Evolutionary conservation across 2,888 invertebrate genomes (phyloP), one percentile per base, ranked within the genome.

Genomic region (Autographa gamma): DNA sequence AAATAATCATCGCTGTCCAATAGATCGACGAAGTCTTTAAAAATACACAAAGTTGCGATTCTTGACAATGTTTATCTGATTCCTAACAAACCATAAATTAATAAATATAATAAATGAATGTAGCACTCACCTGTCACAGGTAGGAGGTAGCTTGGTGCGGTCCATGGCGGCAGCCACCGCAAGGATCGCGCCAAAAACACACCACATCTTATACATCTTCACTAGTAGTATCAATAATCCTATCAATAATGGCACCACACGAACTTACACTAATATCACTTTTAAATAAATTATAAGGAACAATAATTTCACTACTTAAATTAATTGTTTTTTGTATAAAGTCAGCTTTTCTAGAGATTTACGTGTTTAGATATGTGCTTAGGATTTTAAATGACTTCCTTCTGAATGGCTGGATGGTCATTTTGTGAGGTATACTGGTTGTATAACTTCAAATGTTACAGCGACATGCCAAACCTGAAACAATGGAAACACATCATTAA

Each of bases 111-210:
- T 48, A n/a, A n/a, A 48, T 48, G 6, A 16, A 48, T n/a, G 7
- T 25, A 59, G 18, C 63, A 89, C 95, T 96, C 85, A 96, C 96
- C 96, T 96, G 88, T 91, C 91, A 90, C 96, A 96, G 62, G 96
- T 94, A 19, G 96, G 96, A 65, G 96, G 96, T 75, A 96, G 86
- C 38, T 88, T 88, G 73, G 89, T 93, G 85, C 95, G 88, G 80
- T 96, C 95, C 11, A 93, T 91, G 4, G 85, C 89, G 69, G 89
- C 92, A 65, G 85, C 88, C 65, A 86, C 90, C 77, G 88, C 84
- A 76, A 93, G 68, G 74, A 92, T 76, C 66, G 91, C 81, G 73
- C 82, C 80, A 62, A 90, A 52, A n/a, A 91, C 86, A 85, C 86
- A 90, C 92, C 86, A 90, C 90, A 92, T 89, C 71, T 87, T 86